A percentile compares a stretch with the other conserved stretches of the same genome.
These are phyloP conservation scores for Lycopodina hypogea DNA, from an alignment of 37 sponge, comb jelly and placozoan species.

Conservation along the genomic window DNA sequence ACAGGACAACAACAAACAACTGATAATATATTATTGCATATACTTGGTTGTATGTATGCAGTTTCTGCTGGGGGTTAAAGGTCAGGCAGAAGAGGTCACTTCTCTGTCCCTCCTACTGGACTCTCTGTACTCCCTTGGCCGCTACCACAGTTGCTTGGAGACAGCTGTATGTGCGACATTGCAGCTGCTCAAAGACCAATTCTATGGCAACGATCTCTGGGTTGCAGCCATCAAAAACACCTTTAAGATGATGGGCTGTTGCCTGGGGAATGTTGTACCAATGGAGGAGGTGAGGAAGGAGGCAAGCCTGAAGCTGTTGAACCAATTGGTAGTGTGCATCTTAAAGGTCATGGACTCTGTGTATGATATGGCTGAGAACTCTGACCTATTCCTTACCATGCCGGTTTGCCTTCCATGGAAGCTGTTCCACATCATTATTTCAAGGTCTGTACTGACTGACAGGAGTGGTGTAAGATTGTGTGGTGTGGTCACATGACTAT, in stretches of 20 bases:
- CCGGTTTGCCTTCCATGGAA: slow-evolving; percentile 55
- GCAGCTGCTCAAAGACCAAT: slow-evolving; percentile 22
- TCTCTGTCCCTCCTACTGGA: slow-evolving; percentile 30
- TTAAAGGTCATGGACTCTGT: slow-evolving; percentile 28
- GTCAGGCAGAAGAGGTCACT: background rate
- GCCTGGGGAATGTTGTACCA: background rate
- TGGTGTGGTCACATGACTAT: no score
- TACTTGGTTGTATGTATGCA: slow-evolving; percentile 8
- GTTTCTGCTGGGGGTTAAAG: slow-evolving; percentile 47
- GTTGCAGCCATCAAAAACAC: slow-evolving; percentile 8
- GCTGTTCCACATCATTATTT: slow-evolving; percentile 48
- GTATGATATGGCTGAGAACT: slow-evolving; percentile 26
- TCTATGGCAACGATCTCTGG: slow-evolving; percentile 42
- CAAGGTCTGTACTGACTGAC: slow-evolving; percentile 20
- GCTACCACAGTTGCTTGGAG: slow-evolving; percentile 22
- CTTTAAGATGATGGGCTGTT: slow-evolving; percentile 22
- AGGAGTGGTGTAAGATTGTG: background rate
- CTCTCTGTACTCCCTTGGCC: slow-evolving; percentile 23
- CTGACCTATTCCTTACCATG: slow-evolving; percentile 15
- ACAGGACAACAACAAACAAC: no score
- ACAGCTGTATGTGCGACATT: slow-evolving; percentile 6
- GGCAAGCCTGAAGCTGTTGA: slow-evolving; percentile 9
- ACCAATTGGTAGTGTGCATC: slow-evolving; percentile 29
- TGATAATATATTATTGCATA: no score
- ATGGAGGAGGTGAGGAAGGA: slow-evolving; percentile 7